Conservation (phyloP, 2,888 invertebrate genomes). For the Malthinus flaveolus region DNA sequence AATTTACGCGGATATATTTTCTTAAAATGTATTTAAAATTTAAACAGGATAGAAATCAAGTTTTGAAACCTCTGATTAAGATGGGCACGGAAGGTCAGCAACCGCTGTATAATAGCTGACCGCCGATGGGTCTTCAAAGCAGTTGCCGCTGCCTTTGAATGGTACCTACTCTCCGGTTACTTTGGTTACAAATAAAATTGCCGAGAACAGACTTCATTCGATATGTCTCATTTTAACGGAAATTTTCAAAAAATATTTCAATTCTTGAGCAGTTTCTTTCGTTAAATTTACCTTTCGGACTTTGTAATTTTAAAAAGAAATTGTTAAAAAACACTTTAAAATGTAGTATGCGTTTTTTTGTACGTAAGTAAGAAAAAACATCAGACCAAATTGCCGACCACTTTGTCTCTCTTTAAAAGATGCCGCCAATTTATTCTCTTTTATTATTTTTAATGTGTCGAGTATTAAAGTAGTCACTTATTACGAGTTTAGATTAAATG, state of each 20-base stretch:
- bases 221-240: not conserved
- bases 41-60: not conserved
- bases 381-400: slow-evolving; percentile 23
- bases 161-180: slow-evolving; percentile 29
- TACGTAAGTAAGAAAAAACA: slow-evolving; percentile 1
- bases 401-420: slow-evolving; percentile 20
- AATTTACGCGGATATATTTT: not conserved
- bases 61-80: slow-evolving; percentile 31
- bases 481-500: slow-evolving; percentile 3
- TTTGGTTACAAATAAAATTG: slow-evolving; percentile 23
- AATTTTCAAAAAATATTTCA: not conserved
- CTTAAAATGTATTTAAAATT: too few relatives aligned
- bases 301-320: slow-evolving; percentile 4
- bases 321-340: too few relatives aligned
- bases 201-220: slow-evolving; percentile 12
- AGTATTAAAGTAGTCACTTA: not conserved
- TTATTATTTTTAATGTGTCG: slow-evolving; percentile 11
- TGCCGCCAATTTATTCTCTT: slow-evolving; percentile 17
- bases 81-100: slow-evolving; percentile 36
- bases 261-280: not conserved
- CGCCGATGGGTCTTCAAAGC: slow-evolving; percentile 36
- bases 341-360: not conserved
- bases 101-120: slow-evolving; percentile 34
- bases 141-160: slow-evolving; percentile 34
- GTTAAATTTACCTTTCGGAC: not conserved